Evolutionary conservation across 2,797 vertebrate species (phyloP), one percentile per base, ranked within the genome.

Genomic region (Otolemur crassicaudatus): DNA sequence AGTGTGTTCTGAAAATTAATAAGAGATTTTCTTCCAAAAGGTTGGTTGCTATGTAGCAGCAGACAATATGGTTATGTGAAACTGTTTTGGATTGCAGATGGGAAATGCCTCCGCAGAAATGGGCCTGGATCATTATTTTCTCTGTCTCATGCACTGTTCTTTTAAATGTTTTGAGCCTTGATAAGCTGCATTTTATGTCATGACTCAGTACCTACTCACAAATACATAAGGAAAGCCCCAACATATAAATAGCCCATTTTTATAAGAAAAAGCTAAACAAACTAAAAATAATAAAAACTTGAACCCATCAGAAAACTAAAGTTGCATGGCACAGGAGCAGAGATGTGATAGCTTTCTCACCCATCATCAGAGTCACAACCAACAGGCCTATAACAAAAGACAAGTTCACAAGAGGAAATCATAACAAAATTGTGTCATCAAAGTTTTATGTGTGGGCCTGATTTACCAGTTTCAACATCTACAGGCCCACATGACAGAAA

Each of bases 21-120:
- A 46, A 91, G 69, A 73, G 10, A n/a, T 92, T 81, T 77, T 87
- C 63, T 95, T 67, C 25, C 14, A 88, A 93, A 91, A 43, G 6
- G 11, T 46, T 87, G 23, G 14, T 49, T 72, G 46, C 46, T 72
- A 23, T 17, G 12, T 46, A 81, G 27, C 40, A 65, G 49, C 63
- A 69, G 34, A 81, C 22, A 85, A n/a, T 17, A 49, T 58, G 19
- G 20, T 82, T 58, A 65, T 31, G 63, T 72, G 75, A 82, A 29
- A n/a, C 9, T 67, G 1, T 60, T 9, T 82, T 67, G 31, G 56
- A 70, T 31, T 53, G 82, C 3, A 1, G 27, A 46, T 60, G 23
- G 22, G 34, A 31, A 19, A 53, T 83, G 49, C 34, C 37, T 67
- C n/a, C 19, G 29, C n/a, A 94, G 43, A 87, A 61, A 83, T 89